These are phyloP conservation scores for Melozone crissalis DNA, from an alignment of 2,113 vertebrate species.

Conservation along the genomic window DNA sequence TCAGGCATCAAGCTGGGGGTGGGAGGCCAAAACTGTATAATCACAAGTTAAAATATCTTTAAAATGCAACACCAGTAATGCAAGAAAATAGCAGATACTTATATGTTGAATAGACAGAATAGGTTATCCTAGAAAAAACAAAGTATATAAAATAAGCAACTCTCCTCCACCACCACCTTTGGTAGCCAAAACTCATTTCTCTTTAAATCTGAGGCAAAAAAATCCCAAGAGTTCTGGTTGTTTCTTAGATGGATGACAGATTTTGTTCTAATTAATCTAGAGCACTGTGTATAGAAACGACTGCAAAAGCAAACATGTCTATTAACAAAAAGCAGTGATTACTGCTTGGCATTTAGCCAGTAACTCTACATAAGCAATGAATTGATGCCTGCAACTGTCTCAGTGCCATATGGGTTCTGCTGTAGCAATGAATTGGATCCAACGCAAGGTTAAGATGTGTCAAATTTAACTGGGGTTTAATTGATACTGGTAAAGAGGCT, in stretches of 20 bases:
- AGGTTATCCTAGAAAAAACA: conserved; percentile 49
- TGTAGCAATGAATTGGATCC: conserved; percentile 85
- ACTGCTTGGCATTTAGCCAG: conserved; percentile 82
- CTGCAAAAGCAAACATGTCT: conserved; percentile 90
- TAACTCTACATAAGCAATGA: conserved; percentile 80
- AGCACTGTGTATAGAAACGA: conserved; percentile 81
- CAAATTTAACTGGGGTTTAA: conserved; percentile 91
- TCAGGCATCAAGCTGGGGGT: not conserved
- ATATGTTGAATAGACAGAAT: not conserved
- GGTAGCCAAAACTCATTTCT: conserved; percentile 29
- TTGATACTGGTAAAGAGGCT: conserved; percentile 86
- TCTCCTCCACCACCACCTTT: not conserved
- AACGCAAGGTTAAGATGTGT: conserved; percentile 89
- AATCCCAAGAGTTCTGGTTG: conserved; percentile 59
- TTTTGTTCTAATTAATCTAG: conserved; percentile 84
- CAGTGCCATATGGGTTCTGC: conserved; percentile 87
- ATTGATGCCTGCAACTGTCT: conserved; percentile 84
- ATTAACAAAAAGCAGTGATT: conserved; percentile 85
- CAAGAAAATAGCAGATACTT: not conserved
- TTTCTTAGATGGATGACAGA: conserved; percentile 81
- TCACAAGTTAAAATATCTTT: not conserved
- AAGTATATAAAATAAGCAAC: not conserved
- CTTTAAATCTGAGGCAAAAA: conserved; percentile 59
- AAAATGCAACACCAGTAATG: not conserved
- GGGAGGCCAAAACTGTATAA: not conserved